Conservation (phyloP, 2,888 invertebrate genomes). For the Phortica okadai region DNA sequence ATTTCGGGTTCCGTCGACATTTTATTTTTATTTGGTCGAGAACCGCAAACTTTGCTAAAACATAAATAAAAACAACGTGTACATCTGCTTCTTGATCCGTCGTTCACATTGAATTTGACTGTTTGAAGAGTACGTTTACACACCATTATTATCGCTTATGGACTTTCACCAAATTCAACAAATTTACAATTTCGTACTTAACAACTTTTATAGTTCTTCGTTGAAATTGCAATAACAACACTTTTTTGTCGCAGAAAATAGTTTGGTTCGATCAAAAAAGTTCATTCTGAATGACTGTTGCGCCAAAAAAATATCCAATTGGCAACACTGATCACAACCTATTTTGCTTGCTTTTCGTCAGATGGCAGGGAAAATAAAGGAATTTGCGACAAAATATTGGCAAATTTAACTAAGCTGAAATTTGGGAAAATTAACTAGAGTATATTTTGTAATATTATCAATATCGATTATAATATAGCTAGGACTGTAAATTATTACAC, state of each 20-base stretch:
- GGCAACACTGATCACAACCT: too few species aligned
- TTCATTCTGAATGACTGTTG: too few species aligned
- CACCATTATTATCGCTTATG: too few species aligned
- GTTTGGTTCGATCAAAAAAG: too few species aligned
- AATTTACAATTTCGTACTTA: too few species aligned
- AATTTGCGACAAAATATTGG: not conserved
- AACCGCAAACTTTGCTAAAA: not conserved
- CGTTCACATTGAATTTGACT: not conserved
- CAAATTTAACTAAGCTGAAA: not conserved
- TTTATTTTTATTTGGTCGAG: not conserved
- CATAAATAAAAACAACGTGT: constrained; percentile 17
- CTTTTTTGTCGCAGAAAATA: too few species aligned
- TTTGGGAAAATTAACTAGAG: not conserved
- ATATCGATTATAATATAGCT: not conserved
- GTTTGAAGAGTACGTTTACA: too few species aligned
- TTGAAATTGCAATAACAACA: too few species aligned
- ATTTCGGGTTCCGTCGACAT: constrained; percentile 76
- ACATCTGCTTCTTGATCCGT: not conserved
- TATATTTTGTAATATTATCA: not conserved
- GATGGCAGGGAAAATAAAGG: not conserved
- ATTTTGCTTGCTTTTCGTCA: too few species aligned
- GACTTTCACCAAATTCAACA: too few species aligned
- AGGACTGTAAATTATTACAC: not conserved
- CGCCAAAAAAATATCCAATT: too few species aligned
- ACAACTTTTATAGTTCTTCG: too few species aligned